phyloP scores from a whole-genome alignment of 2,797 vertebrate genomes.

The Falco novaeseelandiae region DNA sequence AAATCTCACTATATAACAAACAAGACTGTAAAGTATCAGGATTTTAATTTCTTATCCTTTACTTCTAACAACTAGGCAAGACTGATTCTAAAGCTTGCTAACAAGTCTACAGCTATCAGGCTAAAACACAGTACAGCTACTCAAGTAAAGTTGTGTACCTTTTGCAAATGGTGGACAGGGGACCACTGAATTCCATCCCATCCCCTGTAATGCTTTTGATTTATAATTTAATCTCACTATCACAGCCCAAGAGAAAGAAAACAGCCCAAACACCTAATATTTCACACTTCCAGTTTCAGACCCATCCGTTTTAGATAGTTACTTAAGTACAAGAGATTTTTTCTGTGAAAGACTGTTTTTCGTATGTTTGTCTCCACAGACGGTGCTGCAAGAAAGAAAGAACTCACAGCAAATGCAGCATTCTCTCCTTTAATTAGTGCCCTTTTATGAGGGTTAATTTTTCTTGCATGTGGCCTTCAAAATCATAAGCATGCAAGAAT shows the following conservation, averaged over 20 bases:
- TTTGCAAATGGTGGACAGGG: background rate
- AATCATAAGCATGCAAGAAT: background rate
- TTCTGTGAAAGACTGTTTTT: background rate
- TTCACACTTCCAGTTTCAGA: background rate
- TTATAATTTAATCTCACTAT: background rate
- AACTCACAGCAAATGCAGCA: background rate
- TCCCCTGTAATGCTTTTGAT: background rate
- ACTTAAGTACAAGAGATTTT: background rate
- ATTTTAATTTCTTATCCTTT: background rate
- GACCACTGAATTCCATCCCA: background rate
- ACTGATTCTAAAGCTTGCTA: background rate
- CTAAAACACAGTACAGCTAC: background rate
- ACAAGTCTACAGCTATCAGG: background rate
- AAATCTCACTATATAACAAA: background rate
- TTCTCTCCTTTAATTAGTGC: background rate
- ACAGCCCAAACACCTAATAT: background rate
- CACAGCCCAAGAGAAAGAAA: conserved; percentile 1
- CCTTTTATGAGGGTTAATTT: background rate
- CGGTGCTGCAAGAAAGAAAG: background rate
- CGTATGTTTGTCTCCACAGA: background rate
- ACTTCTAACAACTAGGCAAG: background rate
- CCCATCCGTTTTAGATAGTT: background rate
- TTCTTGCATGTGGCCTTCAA: background rate
- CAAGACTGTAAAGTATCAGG: background rate
- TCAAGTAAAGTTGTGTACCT: background rate